These are phyloP conservation scores for Acanthoscelides obtectus DNA, from an alignment of 2,888 invertebrate genomes.

Conservation along the genomic window DNA sequence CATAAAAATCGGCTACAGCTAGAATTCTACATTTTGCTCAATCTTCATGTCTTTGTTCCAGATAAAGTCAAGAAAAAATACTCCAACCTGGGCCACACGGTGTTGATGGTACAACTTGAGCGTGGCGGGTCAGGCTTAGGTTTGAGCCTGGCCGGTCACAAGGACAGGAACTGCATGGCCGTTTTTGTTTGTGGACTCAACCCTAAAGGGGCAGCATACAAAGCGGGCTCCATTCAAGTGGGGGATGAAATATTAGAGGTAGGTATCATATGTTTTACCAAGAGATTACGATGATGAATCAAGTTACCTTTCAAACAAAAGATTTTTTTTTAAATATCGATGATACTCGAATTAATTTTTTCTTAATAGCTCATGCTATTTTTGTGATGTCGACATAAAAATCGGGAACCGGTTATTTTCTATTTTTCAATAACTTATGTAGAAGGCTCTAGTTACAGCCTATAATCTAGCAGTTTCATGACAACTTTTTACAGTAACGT, in stretches of 20 bases:
- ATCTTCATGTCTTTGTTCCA: constrained; percentile 49
- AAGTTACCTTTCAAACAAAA: not conserved
- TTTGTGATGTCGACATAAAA: too few species aligned
- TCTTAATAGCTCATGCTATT: too few species aligned
- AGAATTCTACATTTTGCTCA: too few species aligned
- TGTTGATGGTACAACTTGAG: constrained; percentile 72
- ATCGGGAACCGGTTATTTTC: too few species aligned
- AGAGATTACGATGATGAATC: not conserved
- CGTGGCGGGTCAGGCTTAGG: constrained; percentile 77
- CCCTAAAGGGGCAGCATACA: constrained; percentile 76
- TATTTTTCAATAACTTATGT: too few species aligned
- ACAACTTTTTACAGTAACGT: too few species aligned
- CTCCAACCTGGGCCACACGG: constrained; percentile 66
- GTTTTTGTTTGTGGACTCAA: constrained; percentile 95
- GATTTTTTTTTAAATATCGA: too few species aligned
- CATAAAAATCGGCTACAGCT: too few species aligned
- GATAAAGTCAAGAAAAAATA: constrained; percentile 94
- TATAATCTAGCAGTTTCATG: too few species aligned
- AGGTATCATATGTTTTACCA: constrained; percentile 21
- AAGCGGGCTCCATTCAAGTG: constrained; percentile 70
- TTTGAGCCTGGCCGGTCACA: constrained; percentile 89
- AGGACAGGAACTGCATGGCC: constrained; percentile 90
- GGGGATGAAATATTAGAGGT: constrained; percentile 97
- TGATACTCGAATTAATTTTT: too few species aligned
- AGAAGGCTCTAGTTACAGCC: too few species aligned